Evolutionary conservation across 2,113 vertebrate genomes (phyloP).

Genomic region (Stigmatopora nigra): DNA sequence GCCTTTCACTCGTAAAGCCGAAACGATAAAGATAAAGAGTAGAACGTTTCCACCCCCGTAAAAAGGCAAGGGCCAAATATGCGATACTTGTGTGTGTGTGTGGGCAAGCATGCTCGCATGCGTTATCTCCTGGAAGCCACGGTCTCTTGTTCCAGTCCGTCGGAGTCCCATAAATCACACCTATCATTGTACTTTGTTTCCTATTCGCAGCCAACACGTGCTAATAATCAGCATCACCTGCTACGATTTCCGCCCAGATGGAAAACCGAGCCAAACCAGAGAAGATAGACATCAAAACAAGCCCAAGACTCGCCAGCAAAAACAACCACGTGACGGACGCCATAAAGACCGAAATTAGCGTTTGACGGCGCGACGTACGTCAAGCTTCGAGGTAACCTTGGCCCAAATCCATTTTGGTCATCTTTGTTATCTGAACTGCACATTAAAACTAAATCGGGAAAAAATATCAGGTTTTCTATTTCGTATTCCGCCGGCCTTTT

Average conservation of each 20-base stretch:
- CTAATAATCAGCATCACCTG: conserved; percentile 68
- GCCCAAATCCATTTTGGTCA: too few species aligned
- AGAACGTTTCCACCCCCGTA: neutral
- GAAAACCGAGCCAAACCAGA: neutral
- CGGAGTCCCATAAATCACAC: conserved; percentile 65
- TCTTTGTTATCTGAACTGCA: too few species aligned
- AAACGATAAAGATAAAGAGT: neutral
- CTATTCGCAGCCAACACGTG: conserved; percentile 63
- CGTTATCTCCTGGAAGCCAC: conserved; percentile 50
- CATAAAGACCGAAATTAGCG: conserved; percentile 34
- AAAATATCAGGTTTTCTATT: too few species aligned
- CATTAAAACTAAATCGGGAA: too few species aligned
- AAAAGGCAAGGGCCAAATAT: neutral
- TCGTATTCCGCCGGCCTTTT: too few species aligned
- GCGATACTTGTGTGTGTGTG: neutral
- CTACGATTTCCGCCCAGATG: conserved; percentile 55
- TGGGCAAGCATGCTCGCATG: conserved; percentile 22
- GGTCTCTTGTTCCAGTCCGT: conserved; percentile 59
- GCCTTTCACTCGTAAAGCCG: too few species aligned
- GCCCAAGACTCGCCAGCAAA: conserved; percentile 19
- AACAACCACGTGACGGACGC: conserved; percentile 15
- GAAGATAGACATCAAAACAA: conserved; percentile 42
- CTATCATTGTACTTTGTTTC: conserved; percentile 33
- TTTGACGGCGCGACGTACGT: conserved; percentile 22
- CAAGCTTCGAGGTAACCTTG: too few species aligned